Conservation (phyloP, 2,888 invertebrate genomes). For the Dascillus cervinus region DNA sequence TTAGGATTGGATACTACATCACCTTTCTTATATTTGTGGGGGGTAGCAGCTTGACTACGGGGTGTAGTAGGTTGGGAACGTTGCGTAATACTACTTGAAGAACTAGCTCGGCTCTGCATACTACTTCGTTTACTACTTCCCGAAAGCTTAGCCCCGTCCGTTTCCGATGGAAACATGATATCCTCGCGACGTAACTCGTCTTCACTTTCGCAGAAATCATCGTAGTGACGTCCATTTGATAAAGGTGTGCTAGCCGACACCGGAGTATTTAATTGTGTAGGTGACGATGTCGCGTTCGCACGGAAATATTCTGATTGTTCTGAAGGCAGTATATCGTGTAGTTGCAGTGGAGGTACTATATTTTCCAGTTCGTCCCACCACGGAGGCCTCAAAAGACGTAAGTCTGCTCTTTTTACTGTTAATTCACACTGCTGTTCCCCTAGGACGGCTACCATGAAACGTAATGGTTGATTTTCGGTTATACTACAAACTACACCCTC, state of each 20-base stretch:
- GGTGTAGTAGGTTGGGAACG: constrained; percentile 90
- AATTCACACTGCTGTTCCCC: constrained; percentile 47
- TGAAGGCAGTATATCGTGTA: constrained; percentile 17
- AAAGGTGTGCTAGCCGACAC: constrained; percentile 47
- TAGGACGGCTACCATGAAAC: constrained; percentile 58
- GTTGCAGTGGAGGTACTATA: constrained; percentile 18
- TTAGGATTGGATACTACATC: constrained; percentile 91
- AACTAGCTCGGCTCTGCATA: constrained; percentile 86
- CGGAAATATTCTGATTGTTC: constrained; percentile 44
- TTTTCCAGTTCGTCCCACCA: constrained; percentile 95
- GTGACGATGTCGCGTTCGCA: constrained; percentile 53
- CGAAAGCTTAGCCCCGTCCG: constrained; percentile 58
- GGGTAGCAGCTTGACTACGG: constrained; percentile 79
- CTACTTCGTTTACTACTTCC: constrained; percentile 85
- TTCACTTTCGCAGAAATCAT: constrained; percentile 80
- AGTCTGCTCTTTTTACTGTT: constrained; percentile 80
- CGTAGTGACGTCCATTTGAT: constrained; percentile 60
- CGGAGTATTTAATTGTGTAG: constrained; percentile 44
- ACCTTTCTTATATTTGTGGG: constrained; percentile 95
- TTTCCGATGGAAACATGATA: constrained; percentile 75
- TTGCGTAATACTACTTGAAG: constrained; percentile 82
- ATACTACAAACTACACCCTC: constrained; percentile 76
- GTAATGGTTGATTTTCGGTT: constrained; percentile 53
- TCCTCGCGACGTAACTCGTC: constrained; percentile 83
- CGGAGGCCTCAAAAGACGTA: constrained; percentile 84